A percentile compares a stretch with the other conserved stretches of the same genome.
Evolutionary conservation across 2,797 vertebrate species (phyloP).

Genomic region (Gymnothorax javanicus): DNA sequence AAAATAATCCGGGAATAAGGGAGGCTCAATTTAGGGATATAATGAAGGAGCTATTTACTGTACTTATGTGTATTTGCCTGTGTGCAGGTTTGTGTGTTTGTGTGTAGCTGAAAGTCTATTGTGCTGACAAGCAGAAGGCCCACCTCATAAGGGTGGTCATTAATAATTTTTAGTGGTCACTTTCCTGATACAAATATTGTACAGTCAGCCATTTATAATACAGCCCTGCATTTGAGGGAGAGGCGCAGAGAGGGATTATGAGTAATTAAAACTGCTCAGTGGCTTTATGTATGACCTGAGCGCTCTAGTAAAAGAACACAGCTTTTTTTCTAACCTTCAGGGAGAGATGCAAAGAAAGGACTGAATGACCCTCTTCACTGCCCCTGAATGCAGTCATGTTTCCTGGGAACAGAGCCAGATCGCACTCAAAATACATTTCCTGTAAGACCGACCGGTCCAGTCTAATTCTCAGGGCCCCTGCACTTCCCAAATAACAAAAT

Average conservation of each 20-base stretch:
- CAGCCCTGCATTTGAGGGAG: not conserved
- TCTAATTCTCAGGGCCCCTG: not conserved
- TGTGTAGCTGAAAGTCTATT: not conserved
- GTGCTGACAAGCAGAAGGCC: constrained; percentile 22
- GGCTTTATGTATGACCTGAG: not conserved
- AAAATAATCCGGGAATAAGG: no score
- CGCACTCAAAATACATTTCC: not conserved
- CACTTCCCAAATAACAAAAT: not conserved
- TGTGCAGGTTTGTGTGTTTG: not conserved
- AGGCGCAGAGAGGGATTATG: not conserved
- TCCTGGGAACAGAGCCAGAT: not conserved
- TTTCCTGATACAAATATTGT: constrained; percentile 26
- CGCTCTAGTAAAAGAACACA: not conserved
- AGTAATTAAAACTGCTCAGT: not conserved
- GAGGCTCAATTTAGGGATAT: no score
- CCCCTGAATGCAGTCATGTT: not conserved
- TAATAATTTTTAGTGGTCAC: constrained; percentile 19
- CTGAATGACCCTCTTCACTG: not conserved
- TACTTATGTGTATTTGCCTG: not conserved
- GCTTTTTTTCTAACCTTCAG: not conserved
- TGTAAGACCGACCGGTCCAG: not conserved
- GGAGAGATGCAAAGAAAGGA: not conserved
- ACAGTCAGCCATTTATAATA: constrained; percentile 3
- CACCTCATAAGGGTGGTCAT: constrained; percentile 14
- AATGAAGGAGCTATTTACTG: not conserved